phyloP scores from a whole-genome alignment of 1,140 invertebrate genomes.

The Caenorhabditis tropicalis region DNA sequence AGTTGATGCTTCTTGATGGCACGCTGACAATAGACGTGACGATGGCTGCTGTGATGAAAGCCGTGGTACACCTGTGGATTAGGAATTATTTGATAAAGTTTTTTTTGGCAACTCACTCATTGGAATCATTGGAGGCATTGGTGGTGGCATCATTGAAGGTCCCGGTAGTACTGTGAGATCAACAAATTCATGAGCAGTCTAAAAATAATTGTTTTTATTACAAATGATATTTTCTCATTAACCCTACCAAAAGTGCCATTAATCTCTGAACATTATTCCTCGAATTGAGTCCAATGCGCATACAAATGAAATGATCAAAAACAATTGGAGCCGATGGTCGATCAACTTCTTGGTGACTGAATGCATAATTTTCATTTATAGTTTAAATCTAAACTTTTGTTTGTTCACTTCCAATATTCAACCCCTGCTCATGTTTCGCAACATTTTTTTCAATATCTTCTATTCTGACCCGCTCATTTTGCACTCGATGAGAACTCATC shows the following conservation, averaged over 20 bases:
- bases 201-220: background rate
- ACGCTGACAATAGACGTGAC: background rate
- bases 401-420: background rate
- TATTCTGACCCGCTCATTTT: background rate
- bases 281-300: slow-evolving; percentile 50
- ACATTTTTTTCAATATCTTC: background rate
- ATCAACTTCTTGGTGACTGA: background rate
- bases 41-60: background rate
- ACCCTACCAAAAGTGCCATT: slow-evolving; percentile 47
- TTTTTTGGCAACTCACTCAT: background rate
- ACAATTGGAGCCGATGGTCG: slow-evolving; percentile 42
- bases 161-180: slow-evolving; percentile 45
- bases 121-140: background rate
- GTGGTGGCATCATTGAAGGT: slow-evolving; percentile 25
- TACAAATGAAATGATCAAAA: slow-evolving; percentile 53
- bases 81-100: background rate
- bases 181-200: slow-evolving; percentile 51
- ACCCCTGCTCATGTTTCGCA: background rate
- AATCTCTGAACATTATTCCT: slow-evolving; percentile 49
- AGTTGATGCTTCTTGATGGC: slow-evolving; percentile 8
- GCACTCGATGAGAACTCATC: slow-evolving; percentile 4
- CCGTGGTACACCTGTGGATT: background rate
- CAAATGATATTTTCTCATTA: background rate
- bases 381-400: background rate
- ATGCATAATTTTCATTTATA: background rate